A percentile compares a stretch with the other conserved stretches of the same genome.
Conservation (phyloP, 2,797 vertebrate species). For the Chaunax sp. region DNA sequence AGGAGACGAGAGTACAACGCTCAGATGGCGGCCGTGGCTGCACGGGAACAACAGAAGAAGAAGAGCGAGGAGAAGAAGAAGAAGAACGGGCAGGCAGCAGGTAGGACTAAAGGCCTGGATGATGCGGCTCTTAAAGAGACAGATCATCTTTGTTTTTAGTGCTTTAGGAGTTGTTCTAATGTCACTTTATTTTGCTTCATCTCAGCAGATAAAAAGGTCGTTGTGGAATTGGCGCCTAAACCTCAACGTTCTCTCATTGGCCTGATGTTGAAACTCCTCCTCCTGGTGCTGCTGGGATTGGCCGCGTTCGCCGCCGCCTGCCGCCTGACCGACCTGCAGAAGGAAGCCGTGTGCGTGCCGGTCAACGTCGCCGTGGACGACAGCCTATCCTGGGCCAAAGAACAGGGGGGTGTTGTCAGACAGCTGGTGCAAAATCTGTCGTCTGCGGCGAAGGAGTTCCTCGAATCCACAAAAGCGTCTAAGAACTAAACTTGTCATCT, state of each 20-base stretch:
- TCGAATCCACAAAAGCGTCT: slow-evolving; percentile 74
- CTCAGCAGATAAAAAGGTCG: slow-evolving; percentile 78
- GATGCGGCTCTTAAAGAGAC: not conserved
- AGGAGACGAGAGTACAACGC: slow-evolving; percentile 93
- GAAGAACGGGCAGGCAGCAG: slow-evolving; percentile 80
- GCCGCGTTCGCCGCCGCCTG: slow-evolving; percentile 81
- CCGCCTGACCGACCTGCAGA: slow-evolving; percentile 86
- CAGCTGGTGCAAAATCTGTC: slow-evolving; percentile 89
- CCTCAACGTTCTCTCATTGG: slow-evolving; percentile 78
- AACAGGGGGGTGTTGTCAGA: slow-evolving; percentile 84
- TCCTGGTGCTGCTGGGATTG: slow-evolving; percentile 84
- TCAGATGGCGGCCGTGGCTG: slow-evolving; percentile 84
- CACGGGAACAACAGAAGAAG: slow-evolving; percentile 86
- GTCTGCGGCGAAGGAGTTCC: slow-evolving; percentile 59
- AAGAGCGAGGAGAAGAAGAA: slow-evolving; percentile 89
- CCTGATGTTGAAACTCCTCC: slow-evolving; percentile 84
- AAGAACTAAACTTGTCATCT: slow-evolving; percentile 61
- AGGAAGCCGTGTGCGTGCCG: slow-evolving; percentile 84
- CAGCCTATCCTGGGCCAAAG: slow-evolving; percentile 83
- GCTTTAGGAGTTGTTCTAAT: not conserved
- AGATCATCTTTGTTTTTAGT: not conserved
- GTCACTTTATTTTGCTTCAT: not conserved
- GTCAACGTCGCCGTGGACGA: slow-evolving; percentile 86
- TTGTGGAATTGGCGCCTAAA: slow-evolving; percentile 68
- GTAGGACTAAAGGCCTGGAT: slow-evolving; percentile 40